phyloP scores from a whole-genome alignment of 2,888 invertebrate species.

The Aphodius granarius region DNA sequence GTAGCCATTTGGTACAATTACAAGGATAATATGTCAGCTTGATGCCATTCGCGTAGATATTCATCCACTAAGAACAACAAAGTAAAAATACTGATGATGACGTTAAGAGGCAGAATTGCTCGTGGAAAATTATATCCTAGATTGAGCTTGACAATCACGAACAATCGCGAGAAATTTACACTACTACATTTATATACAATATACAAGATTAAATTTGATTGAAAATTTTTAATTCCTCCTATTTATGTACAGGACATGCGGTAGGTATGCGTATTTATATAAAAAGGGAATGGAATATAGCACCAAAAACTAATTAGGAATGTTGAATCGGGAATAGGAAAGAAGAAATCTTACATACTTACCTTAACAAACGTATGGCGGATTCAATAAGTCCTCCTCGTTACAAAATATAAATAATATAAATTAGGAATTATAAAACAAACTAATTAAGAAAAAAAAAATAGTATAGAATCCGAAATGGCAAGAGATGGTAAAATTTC shows the following conservation, averaged over 20 bases:
- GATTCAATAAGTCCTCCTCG: constrained; percentile 32
- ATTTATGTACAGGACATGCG: constrained; percentile 24
- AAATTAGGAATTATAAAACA: constrained; percentile 14
- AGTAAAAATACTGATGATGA: not conserved
- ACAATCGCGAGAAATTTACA: constrained; percentile 18
- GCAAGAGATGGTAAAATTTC: constrained; percentile 24
- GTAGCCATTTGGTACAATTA: constrained; percentile 25
- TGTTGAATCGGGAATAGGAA: not conserved
- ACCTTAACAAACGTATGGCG: constrained; percentile 46
- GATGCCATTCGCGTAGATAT: not conserved
- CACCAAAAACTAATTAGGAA: constrained; percentile 18
- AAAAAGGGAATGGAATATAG: constrained; percentile 16
- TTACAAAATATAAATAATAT: constrained; percentile 27
- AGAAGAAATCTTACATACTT: constrained; percentile 29
- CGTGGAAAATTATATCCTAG: not conserved
- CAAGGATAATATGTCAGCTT: not conserved
- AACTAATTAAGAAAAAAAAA: constrained; percentile 2
- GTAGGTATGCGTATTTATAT: constrained; percentile 17
- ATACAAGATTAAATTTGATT: constrained; percentile 26
- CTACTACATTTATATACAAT: constrained; percentile 28
- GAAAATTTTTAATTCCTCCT: constrained; percentile 18
- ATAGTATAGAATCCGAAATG: constrained; percentile 17
- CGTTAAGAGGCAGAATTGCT: not conserved
- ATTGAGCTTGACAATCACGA: not conserved
- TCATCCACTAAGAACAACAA: not conserved